Base-by-base conservation (phyloP, 1,140 invertebrate species). In the Antheraea mylitta region DNA sequence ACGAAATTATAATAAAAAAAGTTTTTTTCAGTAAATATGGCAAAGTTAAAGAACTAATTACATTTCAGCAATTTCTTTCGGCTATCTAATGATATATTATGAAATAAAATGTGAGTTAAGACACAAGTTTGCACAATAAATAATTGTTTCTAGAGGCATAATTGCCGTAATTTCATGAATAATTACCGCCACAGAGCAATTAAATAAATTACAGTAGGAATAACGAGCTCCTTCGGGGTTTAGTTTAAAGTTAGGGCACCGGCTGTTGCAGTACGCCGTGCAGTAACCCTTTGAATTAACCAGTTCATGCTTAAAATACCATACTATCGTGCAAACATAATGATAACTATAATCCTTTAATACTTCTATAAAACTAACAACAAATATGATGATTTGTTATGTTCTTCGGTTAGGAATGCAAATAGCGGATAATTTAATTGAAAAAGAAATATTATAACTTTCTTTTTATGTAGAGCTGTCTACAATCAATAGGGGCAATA, bases 81-180 rank as follows among this genome's bases (percentile, higher is more conserved):
- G 83, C 83, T 92, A 92, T 92, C 90, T 88, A 66, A 73, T 81
- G 75, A 80, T 81, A 82, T 79, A 89, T 87, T 81, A 81, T 82
- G 80, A 79, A 88, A 87, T 90, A 90, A 92, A 92, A 90, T 92
- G 86, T 90, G 88, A 92, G 80, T 92, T 90, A 90, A 84, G 83
- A 85, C 80, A 87, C 78, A 89, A 92, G 84, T 90, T 92, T 90
- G 84, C 76, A 90, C 83, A 90, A 92, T 92, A 92, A 92, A 92
- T 92, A 92, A 92, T 90, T 92, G 90, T 90, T 90, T 90, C 88
- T 81, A 81, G 68, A 88, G 87, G 83, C 89, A 78, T 91, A 92
- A 92, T 92, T 91, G 90, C 90, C 87, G 90, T 91, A 92, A 92
- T 92, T 92, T 90, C 88, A 92, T 92, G 90, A 92, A 92, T 92